A percentile compares a stretch with the other conserved stretches of the same genome.
phyloP scores from a whole-genome alignment of 2,797 vertebrate genomes.

The Pogonophryne albipinna region DNA sequence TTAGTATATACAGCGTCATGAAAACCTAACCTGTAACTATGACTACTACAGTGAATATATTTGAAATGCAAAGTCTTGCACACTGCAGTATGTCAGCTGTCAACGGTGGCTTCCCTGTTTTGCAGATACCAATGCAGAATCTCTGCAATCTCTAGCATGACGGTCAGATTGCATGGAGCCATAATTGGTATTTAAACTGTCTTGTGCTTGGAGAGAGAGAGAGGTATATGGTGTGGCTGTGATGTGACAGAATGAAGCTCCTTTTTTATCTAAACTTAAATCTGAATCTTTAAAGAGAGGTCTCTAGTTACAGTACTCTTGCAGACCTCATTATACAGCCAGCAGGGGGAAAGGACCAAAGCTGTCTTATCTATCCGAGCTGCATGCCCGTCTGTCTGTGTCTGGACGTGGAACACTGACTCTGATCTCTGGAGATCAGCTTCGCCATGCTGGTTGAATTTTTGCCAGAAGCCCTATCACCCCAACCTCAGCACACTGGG shows the following conservation, averaged over 20 bases:
- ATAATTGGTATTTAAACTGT: constrained; percentile 27
- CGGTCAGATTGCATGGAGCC: not conserved
- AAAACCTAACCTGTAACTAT: constrained; percentile 13
- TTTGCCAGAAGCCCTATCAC: constrained; percentile 43
- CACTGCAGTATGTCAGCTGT: constrained; percentile 7
- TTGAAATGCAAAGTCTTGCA: constrained; percentile 35
- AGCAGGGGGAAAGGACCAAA: constrained; percentile 41
- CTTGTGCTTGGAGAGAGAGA: constrained; percentile 8
- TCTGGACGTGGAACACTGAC: constrained; percentile 62
- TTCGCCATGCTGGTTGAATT: constrained; percentile 52
- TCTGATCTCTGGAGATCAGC: constrained; percentile 69
- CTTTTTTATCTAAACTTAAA: constrained; percentile 26
- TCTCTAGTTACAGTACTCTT: constrained; percentile 28
- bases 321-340: constrained; percentile 63
- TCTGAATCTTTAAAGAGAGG: constrained; percentile 37
- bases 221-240: constrained; percentile 8
- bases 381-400: constrained; percentile 57
- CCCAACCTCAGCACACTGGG: constrained; percentile 22
- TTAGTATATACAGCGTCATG: not conserved
- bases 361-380: constrained; percentile 62
- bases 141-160: constrained; percentile 9
- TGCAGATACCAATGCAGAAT: constrained; percentile 9
- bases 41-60: constrained; percentile 12
- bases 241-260: constrained; percentile 24
- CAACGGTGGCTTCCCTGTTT: not conserved